These are phyloP conservation scores for Potamilus streckersoni DNA, from an alignment of 1,140 invertebrate genomes.

Conservation along the genomic window DNA sequence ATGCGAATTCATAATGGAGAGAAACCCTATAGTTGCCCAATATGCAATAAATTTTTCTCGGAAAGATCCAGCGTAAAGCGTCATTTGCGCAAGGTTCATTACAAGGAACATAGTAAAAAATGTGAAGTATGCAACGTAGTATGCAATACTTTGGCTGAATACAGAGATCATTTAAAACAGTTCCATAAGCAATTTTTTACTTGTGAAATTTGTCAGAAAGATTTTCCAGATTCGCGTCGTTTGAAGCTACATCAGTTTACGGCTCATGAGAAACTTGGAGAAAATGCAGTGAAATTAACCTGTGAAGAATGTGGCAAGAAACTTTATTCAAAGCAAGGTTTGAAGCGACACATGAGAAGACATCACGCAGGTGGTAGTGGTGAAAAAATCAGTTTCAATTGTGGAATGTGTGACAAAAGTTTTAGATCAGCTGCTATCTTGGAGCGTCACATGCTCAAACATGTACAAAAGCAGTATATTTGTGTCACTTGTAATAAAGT, in stretches of 20 bases:
- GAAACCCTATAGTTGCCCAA: slow-evolving; percentile 72
- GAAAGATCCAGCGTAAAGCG: slow-evolving; percentile 30
- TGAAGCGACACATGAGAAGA: slow-evolving; percentile 21
- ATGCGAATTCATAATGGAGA: slow-evolving; percentile 71
- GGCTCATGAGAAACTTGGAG: slow-evolving; percentile 26
- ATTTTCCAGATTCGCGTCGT: slow-evolving; percentile 26
- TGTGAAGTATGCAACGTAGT: slow-evolving; percentile 25
- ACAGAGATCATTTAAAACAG: slow-evolving; percentile 23
- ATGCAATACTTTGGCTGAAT: slow-evolving; percentile 27
- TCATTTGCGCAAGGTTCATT: slow-evolving; percentile 32
- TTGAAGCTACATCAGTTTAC: slow-evolving; percentile 28
- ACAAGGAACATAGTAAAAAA: slow-evolving; percentile 31
- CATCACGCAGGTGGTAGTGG: slow-evolving; percentile 2
- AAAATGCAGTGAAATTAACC: slow-evolving; percentile 15
- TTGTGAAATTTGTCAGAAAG: slow-evolving; percentile 26
- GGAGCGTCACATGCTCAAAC: slow-evolving; percentile 10
- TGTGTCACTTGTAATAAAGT: slow-evolving; percentile 20
- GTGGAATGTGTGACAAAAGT: slow-evolving; percentile 27
- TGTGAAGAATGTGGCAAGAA: slow-evolving; percentile 29
- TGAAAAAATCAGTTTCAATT: slow-evolving; percentile 13
- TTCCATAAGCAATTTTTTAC: slow-evolving; percentile 28
- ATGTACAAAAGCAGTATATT: slow-evolving; percentile 23
- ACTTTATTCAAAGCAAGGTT: slow-evolving; percentile 19
- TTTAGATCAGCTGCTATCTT: slow-evolving; percentile 20
- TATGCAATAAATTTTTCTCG: slow-evolving; percentile 78